These are phyloP conservation scores for Telenomus remus DNA, from an alignment of 1,140 invertebrate genomes.

Conservation along the genomic window DNA sequence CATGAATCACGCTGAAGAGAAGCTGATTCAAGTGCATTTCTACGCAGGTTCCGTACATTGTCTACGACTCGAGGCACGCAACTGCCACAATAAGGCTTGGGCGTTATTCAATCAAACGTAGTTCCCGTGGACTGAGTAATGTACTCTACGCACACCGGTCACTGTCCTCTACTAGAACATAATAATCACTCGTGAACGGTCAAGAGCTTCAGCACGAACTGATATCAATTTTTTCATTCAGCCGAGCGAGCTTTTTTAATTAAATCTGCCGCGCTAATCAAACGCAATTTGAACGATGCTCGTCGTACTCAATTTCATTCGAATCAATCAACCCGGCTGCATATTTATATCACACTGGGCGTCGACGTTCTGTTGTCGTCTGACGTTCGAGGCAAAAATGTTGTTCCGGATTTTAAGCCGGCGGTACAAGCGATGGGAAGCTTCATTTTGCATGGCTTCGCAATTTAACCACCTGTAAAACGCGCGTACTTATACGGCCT, in stretches of 20 bases:
- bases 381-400: background rate
- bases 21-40: no score
- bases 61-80: no score
- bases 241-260: slow-evolving; percentile 26
- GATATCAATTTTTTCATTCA: slow-evolving; percentile 41
- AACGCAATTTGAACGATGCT: slow-evolving; percentile 13
- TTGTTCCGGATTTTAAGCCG: slow-evolving; percentile 11
- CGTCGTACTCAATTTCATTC: no score
- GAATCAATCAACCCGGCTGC: no score
- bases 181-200: slow-evolving; percentile 50
- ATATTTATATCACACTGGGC: no score
- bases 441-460: slow-evolving; percentile 6
- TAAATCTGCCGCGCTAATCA: slow-evolving; percentile 31
- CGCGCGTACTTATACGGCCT: slow-evolving; percentile 23
- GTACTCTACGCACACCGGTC: slow-evolving; percentile 47
- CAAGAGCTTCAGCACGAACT: slow-evolving; percentile 31
- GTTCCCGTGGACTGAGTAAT: slow-evolving; percentile 48
- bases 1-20: no score
- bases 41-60: no score
- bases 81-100: no score
- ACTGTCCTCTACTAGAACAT: slow-evolving; percentile 37
- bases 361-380: slow-evolving; percentile 2
- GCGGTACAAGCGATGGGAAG: background rate
- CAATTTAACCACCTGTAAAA: slow-evolving; percentile 23
- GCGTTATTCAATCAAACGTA: background rate